Evolutionary conservation across 2,113 vertebrate genomes (phyloP).

Genomic region (Neodontobutis hainanensis): DNA sequence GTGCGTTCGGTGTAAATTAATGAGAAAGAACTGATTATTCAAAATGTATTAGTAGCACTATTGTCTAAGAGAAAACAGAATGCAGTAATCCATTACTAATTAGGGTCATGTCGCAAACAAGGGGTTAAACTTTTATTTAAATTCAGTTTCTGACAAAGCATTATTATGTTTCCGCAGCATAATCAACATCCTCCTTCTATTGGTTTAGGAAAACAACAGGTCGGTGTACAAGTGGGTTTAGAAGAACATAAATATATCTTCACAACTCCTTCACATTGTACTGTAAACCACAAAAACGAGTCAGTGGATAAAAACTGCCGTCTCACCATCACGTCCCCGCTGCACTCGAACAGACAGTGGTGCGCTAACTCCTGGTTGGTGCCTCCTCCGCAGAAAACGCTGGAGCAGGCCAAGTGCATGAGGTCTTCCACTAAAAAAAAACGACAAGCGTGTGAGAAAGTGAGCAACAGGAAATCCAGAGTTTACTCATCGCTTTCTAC

Average conservation of each 20-base stretch:
- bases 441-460: background rate
- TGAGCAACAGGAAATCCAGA: background rate
- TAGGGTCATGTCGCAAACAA: too few relatives aligned
- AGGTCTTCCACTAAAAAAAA: constrained; percentile 87
- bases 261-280: constrained; percentile 1
- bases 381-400: constrained; percentile 89
- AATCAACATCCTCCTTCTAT: too few relatives aligned
- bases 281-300: constrained; percentile 5
- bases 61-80: too few relatives aligned
- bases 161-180: too few relatives aligned
- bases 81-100: too few relatives aligned
- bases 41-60: too few relatives aligned
- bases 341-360: constrained; percentile 90
- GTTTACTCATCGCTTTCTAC: constrained; percentile 8
- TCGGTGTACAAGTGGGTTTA: background rate
- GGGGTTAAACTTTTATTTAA: too few relatives aligned
- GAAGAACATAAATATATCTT: too few relatives aligned
- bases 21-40: too few relatives aligned
- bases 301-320: constrained; percentile 21
- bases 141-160: too few relatives aligned
- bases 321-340: constrained; percentile 94
- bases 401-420: constrained; percentile 94
- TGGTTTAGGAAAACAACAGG: background rate
- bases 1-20: too few relatives aligned
- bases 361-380: constrained; percentile 96